Evolutionary conservation across 2,113 vertebrate genomes (phyloP).

Genomic region (Oryzias celebensis): DNA sequence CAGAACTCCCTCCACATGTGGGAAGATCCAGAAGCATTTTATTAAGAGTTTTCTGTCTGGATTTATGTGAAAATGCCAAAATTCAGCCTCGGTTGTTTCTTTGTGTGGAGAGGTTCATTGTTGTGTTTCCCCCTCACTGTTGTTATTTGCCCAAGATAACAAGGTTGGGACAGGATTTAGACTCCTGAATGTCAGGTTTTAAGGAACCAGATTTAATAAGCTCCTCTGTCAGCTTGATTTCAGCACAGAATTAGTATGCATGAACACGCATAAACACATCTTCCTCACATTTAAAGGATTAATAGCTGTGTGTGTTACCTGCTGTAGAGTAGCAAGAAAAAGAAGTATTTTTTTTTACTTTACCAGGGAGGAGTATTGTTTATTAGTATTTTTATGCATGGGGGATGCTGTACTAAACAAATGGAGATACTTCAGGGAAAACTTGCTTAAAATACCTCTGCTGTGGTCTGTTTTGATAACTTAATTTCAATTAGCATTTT

Average conservation of each 20-base stretch:
- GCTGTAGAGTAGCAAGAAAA: slow-evolving; percentile 51
- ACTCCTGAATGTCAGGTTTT: slow-evolving; percentile 76
- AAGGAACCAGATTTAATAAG: slow-evolving; percentile 74
- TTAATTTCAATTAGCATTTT: slow-evolving; percentile 42
- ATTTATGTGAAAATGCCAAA: slow-evolving; percentile 36
- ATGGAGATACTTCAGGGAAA: slow-evolving; percentile 37
- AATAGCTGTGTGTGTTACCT: slow-evolving; percentile 54
- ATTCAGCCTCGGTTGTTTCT: slow-evolving; percentile 43
- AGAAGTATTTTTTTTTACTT: slow-evolving; percentile 37
- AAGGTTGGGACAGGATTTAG: slow-evolving; percentile 70
- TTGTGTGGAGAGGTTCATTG: not conserved
- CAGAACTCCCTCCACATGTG: too few relatives aligned
- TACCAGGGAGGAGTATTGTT: slow-evolving; percentile 43
- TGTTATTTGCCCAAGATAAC: slow-evolving; percentile 75
- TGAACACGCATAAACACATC: slow-evolving; percentile 61
- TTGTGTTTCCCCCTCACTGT: slow-evolving; percentile 19
- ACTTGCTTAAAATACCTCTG: slow-evolving; percentile 24
- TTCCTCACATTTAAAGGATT: slow-evolving; percentile 60
- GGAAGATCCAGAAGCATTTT: too few relatives aligned
- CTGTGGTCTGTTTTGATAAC: slow-evolving; percentile 28
- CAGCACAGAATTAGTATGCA: slow-evolving; percentile 68
- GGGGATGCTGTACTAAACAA: slow-evolving; percentile 11
- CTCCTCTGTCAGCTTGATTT: slow-evolving; percentile 67
- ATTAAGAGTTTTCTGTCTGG: too few relatives aligned
- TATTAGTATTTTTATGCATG: slow-evolving; percentile 46